Evolutionary conservation across 2,797 vertebrate genomes (phyloP).

Genomic region (Periparus ater): DNA sequence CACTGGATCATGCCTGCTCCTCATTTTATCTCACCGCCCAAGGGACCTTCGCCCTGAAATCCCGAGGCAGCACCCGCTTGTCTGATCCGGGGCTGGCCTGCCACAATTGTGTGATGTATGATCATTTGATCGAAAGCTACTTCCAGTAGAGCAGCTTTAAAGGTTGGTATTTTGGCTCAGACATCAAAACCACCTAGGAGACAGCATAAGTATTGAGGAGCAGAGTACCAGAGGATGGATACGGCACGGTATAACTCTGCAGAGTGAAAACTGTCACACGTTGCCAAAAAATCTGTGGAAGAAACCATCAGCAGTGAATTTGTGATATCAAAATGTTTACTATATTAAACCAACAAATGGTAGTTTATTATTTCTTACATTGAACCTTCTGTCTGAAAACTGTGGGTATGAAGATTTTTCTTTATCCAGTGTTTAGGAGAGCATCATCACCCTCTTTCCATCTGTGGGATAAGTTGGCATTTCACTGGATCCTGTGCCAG

Average conservation of each 20-base stretch:
- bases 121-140: background rate
- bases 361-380: background rate
- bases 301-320: background rate
- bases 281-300: background rate
- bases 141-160: background rate
- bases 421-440: background rate
- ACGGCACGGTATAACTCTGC: background rate
- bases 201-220: background rate
- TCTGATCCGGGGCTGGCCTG: too few relatives aligned
- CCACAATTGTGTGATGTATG: background rate
- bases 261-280: background rate
- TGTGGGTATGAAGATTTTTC: background rate
- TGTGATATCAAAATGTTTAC: background rate
- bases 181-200: background rate
- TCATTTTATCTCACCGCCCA: too few relatives aligned
- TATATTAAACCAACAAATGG: background rate
- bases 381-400: background rate
- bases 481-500: background rate
- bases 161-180: background rate
- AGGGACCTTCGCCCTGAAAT: too few relatives aligned
- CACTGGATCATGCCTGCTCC: too few relatives aligned
- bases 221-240: background rate
- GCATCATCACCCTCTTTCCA: background rate
- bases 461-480: background rate
- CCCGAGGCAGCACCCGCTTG: too few relatives aligned